Percentiles rank a stretch among this genome's conserved stretches.
These are phyloP conservation scores for Tetheella fluctuosa DNA, from an alignment of 2,888 invertebrate genomes.

Conservation along the genomic window DNA sequence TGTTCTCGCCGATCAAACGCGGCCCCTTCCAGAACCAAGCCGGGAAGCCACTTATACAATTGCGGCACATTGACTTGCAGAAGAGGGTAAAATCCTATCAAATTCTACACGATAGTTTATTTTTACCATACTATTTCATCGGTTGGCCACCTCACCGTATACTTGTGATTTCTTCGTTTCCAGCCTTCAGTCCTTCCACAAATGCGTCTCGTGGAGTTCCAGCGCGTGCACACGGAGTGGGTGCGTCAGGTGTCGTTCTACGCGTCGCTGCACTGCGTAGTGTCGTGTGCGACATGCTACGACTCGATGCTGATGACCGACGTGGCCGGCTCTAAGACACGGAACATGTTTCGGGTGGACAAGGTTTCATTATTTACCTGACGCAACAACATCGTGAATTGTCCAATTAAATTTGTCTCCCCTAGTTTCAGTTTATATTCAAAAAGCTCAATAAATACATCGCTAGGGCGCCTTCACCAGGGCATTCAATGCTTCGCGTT, in stretches of 20 bases:
- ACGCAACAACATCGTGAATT: neutral
- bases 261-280: constrained; percentile 85
- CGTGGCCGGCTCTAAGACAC: constrained; percentile 80
- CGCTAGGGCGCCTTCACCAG: constrained; percentile 43
- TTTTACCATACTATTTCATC: too few species aligned
- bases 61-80: constrained; percentile 84
- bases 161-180: too few species aligned
- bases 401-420: neutral
- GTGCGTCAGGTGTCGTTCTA: constrained; percentile 89
- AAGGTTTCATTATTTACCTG: constrained; percentile 54
- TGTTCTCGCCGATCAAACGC: constrained; percentile 85
- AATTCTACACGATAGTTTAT: neutral
- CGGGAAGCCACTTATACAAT: constrained; percentile 83
- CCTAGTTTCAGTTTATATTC: neutral
- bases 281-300: constrained; percentile 87
- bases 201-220: constrained; percentile 81
- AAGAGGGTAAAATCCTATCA: constrained; percentile 57
- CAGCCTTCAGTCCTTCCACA: constrained; percentile 77
- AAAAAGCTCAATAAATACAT: neutral
- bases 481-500: constrained; percentile 87
- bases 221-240: constrained; percentile 86
- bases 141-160: too few species aligned
- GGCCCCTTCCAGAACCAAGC: constrained; percentile 89
- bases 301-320: constrained; percentile 86
- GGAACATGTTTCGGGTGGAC: constrained; percentile 83